Percentiles rank a stretch among this genome's conserved stretches.
These are phyloP conservation scores for Heterodera schachtii DNA, from an alignment of 1,140 invertebrate genomes.

Conservation along the genomic window DNA sequence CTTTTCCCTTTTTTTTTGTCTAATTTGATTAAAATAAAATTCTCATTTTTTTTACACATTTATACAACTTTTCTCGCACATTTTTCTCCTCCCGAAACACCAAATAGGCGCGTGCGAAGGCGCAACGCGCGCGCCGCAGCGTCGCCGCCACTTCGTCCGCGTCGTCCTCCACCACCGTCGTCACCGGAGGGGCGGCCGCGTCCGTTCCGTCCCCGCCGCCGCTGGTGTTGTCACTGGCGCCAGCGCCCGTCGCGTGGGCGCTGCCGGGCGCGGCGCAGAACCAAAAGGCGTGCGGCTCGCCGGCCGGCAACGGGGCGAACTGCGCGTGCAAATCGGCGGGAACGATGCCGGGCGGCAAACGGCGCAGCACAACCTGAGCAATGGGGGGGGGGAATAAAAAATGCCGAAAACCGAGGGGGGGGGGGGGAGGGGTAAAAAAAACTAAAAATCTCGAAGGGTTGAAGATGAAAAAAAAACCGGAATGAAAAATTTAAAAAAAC, in stretches of 20 bases:
- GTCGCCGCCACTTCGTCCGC: not conserved
- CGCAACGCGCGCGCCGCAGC: not conserved
- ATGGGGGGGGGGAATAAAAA: not conserved
- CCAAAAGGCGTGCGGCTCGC: conserved; percentile 18
- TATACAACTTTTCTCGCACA: too few species aligned
- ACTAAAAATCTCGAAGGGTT: too few species aligned
- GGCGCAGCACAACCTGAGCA: conserved; percentile 19
- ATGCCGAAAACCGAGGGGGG: not conserved
- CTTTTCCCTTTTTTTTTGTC: too few species aligned
- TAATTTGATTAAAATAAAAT: too few species aligned
- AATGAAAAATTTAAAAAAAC: too few species aligned
- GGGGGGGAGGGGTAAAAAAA: too few species aligned
- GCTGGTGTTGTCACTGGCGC: too few species aligned
- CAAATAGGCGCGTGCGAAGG: conserved; percentile 22
- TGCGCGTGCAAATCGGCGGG: not conserved
- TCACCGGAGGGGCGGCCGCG: too few species aligned
- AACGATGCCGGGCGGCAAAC: conserved; percentile 10
- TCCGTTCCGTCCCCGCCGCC: too few species aligned
- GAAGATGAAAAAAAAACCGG: too few species aligned
- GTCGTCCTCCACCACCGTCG: not conserved
- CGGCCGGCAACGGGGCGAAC: not conserved
- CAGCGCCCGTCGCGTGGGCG: too few species aligned
- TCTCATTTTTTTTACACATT: too few species aligned
- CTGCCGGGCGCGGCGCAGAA: conserved; percentile 4
- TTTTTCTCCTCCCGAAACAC: conserved; percentile 25